Conservation (phyloP, 2,888 invertebrate genomes). For the Odontothrips loti region DNA sequence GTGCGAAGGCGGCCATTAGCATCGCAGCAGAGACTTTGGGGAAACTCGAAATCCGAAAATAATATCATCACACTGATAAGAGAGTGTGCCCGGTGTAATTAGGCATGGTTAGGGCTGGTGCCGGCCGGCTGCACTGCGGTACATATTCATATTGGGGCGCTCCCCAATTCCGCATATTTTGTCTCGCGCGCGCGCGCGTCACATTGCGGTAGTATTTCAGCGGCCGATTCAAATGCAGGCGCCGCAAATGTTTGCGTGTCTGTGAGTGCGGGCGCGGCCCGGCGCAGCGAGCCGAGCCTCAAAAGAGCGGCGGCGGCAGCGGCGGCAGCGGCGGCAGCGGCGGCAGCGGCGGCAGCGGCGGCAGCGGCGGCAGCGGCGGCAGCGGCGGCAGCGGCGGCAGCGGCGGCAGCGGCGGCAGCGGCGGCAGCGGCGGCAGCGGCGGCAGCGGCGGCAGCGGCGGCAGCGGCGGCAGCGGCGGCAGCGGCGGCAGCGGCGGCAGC, state of each 20-base stretch:
- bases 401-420: too few species aligned
- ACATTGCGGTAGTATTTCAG: not conserved
- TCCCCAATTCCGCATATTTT: not conserved
- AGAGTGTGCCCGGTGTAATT: not conserved
- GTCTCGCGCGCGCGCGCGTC: not conserved
- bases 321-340: too few species aligned
- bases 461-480: not conserved
- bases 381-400: not conserved
- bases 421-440: not conserved
- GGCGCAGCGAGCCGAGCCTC: not conserved
- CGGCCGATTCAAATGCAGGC: not conserved
- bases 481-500: too few species aligned
- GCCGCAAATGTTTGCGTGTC: not conserved
- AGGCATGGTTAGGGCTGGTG: too few species aligned
- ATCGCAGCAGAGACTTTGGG: too few species aligned
- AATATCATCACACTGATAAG: not conserved
- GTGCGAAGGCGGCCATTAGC: too few species aligned
- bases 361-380: not conserved
- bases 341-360: not conserved
- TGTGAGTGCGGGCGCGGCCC: not conserved
- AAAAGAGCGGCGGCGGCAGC: not conserved
- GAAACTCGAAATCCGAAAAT: too few species aligned
- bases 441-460: not conserved
- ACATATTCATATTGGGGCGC: slow-evolving; percentile 16
- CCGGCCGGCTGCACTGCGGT: not conserved